Conservation (phyloP, 2,888 invertebrate species). For the Alloscopus bannaensis region DNA sequence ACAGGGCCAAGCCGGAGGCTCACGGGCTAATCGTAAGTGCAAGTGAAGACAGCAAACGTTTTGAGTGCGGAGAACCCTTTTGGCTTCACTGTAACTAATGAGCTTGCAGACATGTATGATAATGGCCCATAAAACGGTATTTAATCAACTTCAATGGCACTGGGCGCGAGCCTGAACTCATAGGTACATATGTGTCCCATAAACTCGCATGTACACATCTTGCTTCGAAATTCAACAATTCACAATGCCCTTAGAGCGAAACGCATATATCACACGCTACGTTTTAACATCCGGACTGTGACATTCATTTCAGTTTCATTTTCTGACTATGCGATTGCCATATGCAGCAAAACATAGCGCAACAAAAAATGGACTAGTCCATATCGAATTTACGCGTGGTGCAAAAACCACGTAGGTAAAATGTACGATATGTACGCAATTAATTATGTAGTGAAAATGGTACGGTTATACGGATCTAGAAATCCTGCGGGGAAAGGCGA, state of each 20-base stretch:
- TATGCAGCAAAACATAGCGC: neutral
- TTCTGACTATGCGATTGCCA: neutral
- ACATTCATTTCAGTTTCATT: conserved; percentile 12
- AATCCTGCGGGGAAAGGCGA: no score
- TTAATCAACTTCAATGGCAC: conserved; percentile 13
- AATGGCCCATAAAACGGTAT: conserved; percentile 6
- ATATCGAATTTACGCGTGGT: conserved; percentile 11
- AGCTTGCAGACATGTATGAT: neutral
- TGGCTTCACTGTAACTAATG: conserved; percentile 1
- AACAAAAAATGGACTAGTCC: conserved; percentile 27
- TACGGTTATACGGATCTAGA: no score
- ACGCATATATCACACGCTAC: neutral
- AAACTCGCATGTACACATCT: no score
- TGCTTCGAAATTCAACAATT: no score
- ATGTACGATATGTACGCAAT: no score
- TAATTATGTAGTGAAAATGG: no score
- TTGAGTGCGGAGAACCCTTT: neutral
- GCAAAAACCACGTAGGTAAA: no score
- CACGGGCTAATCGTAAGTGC: neutral
- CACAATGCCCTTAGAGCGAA: neutral
- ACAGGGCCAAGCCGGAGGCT: neutral
- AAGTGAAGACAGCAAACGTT: neutral
- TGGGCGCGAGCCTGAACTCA: no score
- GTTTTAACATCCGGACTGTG: neutral
- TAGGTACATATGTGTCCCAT: no score